Percentiles rank a stretch among this genome's conserved stretches.
Conservation (phyloP, 1,140 invertebrate species). For the Epicauta chinensis region DNA sequence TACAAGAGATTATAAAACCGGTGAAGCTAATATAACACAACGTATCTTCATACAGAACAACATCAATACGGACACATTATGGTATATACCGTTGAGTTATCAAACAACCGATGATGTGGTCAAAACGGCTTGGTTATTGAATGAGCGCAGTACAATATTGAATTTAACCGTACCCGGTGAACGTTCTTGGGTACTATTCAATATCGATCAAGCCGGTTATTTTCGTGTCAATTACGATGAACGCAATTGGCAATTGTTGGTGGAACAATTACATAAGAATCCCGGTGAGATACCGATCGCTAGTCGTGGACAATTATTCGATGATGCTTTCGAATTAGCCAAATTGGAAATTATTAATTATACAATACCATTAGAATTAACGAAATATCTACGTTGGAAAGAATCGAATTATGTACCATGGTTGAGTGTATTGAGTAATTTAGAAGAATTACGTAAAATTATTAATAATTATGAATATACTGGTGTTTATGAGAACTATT, state of each 20-base stretch:
- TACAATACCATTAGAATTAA: conserved; percentile 52
- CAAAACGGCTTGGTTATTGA: conserved; percentile 38
- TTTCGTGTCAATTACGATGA: conserved; percentile 60
- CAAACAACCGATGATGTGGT: conserved; percentile 32
- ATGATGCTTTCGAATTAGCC: conserved; percentile 49
- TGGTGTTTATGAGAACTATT: conserved; percentile 33
- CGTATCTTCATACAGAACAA: conserved; percentile 32
- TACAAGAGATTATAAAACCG: conserved; percentile 46
- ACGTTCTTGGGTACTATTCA: conserved; percentile 49
- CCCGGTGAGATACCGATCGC: conserved; percentile 52
- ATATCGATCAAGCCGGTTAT: conserved; percentile 51
- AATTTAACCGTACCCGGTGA: conserved; percentile 19
- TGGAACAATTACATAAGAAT: conserved; percentile 42
- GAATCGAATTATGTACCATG: conserved; percentile 37
- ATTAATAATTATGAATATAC: conserved; percentile 33
- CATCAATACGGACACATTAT: conserved; percentile 31
- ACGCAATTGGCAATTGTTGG: conserved; percentile 54
- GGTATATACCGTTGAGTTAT: conserved; percentile 54
- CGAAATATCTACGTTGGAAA: conserved; percentile 50
- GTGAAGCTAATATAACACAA: conserved; percentile 44
- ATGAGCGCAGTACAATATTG: conserved; percentile 27
- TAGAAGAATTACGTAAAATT: conserved; percentile 27
- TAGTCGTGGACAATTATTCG: conserved; percentile 61
- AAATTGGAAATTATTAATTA: conserved; percentile 53
- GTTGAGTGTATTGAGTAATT: conserved; percentile 32